Evolutionary conservation across 37 sponge, comb jelly and placozoan genomes (phyloP).

Genomic region (Mnemiopsis leidyi): DNA sequence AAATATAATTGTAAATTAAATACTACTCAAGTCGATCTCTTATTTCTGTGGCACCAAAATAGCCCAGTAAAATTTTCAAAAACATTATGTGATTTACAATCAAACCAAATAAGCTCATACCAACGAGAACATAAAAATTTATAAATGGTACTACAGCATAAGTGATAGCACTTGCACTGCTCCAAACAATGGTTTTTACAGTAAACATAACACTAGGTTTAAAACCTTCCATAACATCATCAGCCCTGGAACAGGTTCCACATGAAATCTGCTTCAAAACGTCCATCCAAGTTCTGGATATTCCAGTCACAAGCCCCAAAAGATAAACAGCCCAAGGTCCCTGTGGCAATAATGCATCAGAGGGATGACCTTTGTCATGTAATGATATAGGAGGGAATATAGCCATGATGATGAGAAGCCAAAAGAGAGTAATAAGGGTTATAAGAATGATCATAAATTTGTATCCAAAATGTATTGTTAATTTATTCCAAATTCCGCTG

Average conservation of each 20-base stretch:
- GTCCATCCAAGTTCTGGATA: conserved; percentile 50
- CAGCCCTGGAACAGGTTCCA: not conserved
- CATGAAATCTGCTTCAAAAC: conserved; percentile 24
- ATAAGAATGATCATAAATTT: not conserved
- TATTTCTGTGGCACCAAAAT: not conserved
- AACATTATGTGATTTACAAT: conserved; percentile 19
- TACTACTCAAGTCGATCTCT: not conserved
- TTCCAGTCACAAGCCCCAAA: not conserved
- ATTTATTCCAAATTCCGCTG: not conserved
- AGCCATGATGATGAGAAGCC: not conserved
- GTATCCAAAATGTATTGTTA: not conserved
- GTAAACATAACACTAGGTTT: not conserved
- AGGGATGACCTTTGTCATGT: not conserved
- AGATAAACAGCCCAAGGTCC: not conserved
- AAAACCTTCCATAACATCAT: conserved; percentile 35
- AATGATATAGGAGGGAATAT: conserved; percentile 20
- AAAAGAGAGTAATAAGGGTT: not conserved
- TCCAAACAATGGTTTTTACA: conserved; percentile 32
- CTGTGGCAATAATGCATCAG: not conserved
- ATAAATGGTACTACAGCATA: not conserved
- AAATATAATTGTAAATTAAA: not conserved
- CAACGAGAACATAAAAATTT: not conserved
- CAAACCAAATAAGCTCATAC: not conserved
- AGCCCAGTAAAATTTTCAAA: not conserved
- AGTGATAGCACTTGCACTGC: not conserved